Evolutionary conservation across 2,113 vertebrate genomes (phyloP).

Genomic region (Tachuris rubrigastra): DNA sequence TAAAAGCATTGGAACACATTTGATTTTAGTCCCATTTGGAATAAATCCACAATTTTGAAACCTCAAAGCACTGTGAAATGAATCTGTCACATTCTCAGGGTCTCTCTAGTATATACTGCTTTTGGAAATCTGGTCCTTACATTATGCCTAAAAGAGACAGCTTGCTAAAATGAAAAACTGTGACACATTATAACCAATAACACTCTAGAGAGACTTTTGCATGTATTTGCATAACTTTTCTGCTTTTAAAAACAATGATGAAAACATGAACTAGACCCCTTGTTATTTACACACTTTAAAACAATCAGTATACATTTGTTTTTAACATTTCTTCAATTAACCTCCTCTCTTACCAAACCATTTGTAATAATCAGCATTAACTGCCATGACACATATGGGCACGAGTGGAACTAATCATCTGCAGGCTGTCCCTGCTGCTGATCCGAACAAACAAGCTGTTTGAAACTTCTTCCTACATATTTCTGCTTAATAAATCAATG

Average conservation of each 20-base stretch:
- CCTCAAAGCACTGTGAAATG: neutral
- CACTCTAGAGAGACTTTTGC: neutral
- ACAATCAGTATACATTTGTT: neutral
- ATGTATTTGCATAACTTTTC: neutral
- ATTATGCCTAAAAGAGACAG: neutral
- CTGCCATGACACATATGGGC: neutral
- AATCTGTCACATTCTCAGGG: constrained; percentile 9
- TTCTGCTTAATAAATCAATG: constrained; percentile 6
- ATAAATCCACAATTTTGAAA: constrained; percentile 9
- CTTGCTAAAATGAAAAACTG: neutral
- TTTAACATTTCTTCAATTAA: neutral
- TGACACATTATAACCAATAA: neutral
- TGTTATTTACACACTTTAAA: neutral
- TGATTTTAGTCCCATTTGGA: neutral
- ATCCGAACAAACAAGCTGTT: neutral
- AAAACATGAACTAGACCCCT: neutral
- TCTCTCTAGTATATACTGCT: neutral
- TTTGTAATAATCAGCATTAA: constrained; percentile 6
- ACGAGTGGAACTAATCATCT: neutral
- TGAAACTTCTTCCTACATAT: neutral
- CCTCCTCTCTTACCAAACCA: neutral
- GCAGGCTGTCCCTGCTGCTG: neutral
- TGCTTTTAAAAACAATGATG: neutral
- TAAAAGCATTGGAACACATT: neutral
- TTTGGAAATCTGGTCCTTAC: neutral